phyloP scores from a whole-genome alignment of 2,888 invertebrate genomes.

The Eupsilia transversa region DNA sequence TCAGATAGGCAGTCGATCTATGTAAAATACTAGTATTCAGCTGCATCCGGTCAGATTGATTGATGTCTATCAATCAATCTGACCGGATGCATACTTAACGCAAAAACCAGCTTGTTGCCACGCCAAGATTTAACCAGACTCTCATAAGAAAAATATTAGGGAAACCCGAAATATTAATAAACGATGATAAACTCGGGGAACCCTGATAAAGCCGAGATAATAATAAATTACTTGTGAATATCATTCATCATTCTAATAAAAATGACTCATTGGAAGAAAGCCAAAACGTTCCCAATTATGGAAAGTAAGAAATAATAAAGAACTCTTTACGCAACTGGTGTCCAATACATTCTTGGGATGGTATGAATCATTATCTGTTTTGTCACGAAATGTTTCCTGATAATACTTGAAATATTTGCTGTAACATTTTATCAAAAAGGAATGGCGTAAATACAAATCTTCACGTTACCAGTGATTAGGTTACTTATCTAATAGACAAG shows the following conservation, averaged over 20 bases:
- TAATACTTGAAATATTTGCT: not conserved
- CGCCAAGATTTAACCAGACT: not conserved
- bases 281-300: slow-evolving; percentile 33
- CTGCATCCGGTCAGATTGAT: no score
- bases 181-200: slow-evolving; percentile 13
- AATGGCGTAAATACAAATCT: not conserved
- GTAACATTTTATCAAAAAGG: not conserved
- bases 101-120: not conserved
- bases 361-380: not conserved
- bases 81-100: no score
- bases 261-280: slow-evolving; percentile 6
- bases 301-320: not conserved
- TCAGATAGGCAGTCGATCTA: no score
- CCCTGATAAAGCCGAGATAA: slow-evolving; percentile 3
- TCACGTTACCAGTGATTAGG: not conserved
- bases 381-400: not conserved
- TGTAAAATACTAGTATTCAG: no score
- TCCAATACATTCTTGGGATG: not conserved
- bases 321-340: slow-evolving; percentile 3
- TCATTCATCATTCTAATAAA: slow-evolving; percentile 10
- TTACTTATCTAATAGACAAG: not conserved
- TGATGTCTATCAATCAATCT: no score
- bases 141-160: not conserved
- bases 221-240: slow-evolving; percentile 7
- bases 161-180: not conserved